Base-by-base conservation (phyloP, 2,113 vertebrate species). In the Tyto alba region DNA sequence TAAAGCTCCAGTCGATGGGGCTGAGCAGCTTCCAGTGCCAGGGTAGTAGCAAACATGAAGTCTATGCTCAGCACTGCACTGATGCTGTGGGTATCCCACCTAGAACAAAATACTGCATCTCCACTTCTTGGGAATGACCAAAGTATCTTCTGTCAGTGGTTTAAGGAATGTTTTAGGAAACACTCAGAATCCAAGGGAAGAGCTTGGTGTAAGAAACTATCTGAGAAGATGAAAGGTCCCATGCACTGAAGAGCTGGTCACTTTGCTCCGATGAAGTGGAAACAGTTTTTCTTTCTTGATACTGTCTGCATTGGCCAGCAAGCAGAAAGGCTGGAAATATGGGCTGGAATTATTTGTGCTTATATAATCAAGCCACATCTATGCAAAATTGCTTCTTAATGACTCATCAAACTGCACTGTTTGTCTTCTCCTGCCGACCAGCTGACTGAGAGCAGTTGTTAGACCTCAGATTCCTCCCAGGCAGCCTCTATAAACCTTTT, bases 341-440 rank as follows among this genome's bases (percentile, higher is more conserved):
- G 56, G 30, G 11, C 64, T 93, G 73, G 41, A 71, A 89, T 92
- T 92, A 47, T 41, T 79, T 74, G 66, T 40, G 50, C 21, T 92
- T 76, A 50, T 62, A 89, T 78, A 95, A 96, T 88, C 84, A 75
- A 89, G 72, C 53, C 48, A 18, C 64, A 93, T 95, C 86, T 45
- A 73, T 79, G 78, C 60, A 95, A 92, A 95, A 94, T 86, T 94
- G 25, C 67, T 81, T 89, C 85, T 93, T 95, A 95, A 89, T 90
- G 95, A 96, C 83, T 93, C 86, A 93, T 92, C 81, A 68, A 9
- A 69, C 29, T 0, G 3, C 76, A 68, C 66, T 85, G 67, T 91
- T 96, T 94, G 69, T 93, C 95, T 93, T 93, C 89, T 95, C 64
- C 67, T 0, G 12, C 57, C 9, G 6, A 93, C 94, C 62, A 88